Evolutionary conservation across 2,797 vertebrate genomes (phyloP).

Genomic region (Sebastes vulpes): DNA sequence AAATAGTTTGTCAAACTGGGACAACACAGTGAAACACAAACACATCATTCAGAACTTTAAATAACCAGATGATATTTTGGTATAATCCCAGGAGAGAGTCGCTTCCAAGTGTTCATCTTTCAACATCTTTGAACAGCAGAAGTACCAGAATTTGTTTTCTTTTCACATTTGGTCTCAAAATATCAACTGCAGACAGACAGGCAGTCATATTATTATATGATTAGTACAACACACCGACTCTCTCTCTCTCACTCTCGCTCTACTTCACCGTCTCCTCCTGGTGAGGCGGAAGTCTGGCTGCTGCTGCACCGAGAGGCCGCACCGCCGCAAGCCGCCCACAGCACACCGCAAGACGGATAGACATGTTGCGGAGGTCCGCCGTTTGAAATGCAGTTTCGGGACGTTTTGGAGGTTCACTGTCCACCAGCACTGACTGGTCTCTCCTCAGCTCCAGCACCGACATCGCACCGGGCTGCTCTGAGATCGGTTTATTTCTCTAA

Average conservation of each 20-base stretch:
- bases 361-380: too few species aligned
- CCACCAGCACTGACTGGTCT: too few species aligned
- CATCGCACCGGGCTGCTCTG: too few species aligned
- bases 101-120: neutral
- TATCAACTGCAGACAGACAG: neutral
- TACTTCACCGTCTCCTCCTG: too few species aligned
- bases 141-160: neutral
- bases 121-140: neutral
- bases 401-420: too few species aligned
- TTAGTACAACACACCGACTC: too few species aligned
- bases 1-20: conserved; percentile 3
- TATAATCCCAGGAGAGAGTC: neutral
- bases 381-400: too few species aligned
- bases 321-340: too few species aligned
- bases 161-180: neutral
- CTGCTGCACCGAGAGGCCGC: too few species aligned
- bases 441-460: too few species aligned
- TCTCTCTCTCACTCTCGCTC: too few species aligned
- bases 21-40: neutral
- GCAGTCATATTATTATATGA: neutral
- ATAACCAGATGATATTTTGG: neutral
- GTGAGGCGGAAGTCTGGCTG: fast-evolving
- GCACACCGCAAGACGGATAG: fast-evolving
- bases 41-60: neutral
- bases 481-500: too few species aligned